phyloP scores from a whole-genome alignment of 2,113 vertebrate species.

The Campylorhamphus procurvoides region DNA sequence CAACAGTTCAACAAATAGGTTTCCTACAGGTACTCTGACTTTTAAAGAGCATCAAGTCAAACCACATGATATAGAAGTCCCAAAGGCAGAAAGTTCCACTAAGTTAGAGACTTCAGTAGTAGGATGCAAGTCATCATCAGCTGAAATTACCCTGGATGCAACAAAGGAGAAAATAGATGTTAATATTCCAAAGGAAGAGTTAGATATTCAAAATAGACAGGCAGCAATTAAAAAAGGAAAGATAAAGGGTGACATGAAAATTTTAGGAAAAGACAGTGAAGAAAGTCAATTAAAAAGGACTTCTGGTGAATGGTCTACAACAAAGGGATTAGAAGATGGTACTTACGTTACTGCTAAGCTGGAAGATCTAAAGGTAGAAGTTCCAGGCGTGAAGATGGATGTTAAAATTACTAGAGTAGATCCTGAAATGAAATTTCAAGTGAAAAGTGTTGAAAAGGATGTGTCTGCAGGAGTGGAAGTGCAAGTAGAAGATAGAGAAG shows the following conservation, averaged over 20 bases:
- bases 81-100: neutral
- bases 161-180: neutral
- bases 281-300: slow-evolving; percentile 4
- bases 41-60: neutral
- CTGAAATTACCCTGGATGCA: slow-evolving; percentile 12
- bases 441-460: slow-evolving; percentile 45
- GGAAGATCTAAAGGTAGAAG: slow-evolving; percentile 27
- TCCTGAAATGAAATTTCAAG: slow-evolving; percentile 53
- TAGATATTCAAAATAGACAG: neutral
- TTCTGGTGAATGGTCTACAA: neutral
- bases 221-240: neutral
- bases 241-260: neutral
- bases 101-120: neutral
- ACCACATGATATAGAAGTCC: neutral
- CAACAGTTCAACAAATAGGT: neutral
- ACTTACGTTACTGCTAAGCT: slow-evolving; percentile 16
- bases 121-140: neutral
- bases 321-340: slow-evolving; percentile 1
- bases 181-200: neutral
- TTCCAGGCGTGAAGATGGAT: neutral
- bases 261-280: neutral
- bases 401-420: slow-evolving; percentile 27
- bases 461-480: neutral
- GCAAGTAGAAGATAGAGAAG: slow-evolving; percentile 57
- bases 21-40: neutral